Evolutionary conservation across 2,888 invertebrate genomes (phyloP).

Genomic region (Melikaiella ostensackeni): DNA sequence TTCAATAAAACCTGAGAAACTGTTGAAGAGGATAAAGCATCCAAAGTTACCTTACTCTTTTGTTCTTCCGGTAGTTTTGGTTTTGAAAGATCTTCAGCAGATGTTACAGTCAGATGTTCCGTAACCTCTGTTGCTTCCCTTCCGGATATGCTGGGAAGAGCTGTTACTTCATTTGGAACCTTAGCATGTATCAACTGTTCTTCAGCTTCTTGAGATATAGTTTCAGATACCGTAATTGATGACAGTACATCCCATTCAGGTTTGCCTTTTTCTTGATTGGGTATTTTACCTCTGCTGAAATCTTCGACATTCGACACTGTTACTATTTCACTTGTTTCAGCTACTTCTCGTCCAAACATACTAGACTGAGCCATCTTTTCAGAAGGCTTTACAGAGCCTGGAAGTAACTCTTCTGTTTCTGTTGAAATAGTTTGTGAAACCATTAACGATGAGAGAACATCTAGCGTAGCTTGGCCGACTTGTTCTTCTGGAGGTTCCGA

Average conservation of each 20-base stretch:
- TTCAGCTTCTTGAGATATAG: conserved; percentile 62
- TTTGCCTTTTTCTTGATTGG: conserved; percentile 63
- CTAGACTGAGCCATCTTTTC: conserved; percentile 71
- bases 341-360: conserved; percentile 69
- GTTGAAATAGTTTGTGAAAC: conserved; percentile 56
- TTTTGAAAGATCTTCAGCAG: conserved; percentile 60
- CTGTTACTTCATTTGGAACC: conserved; percentile 70
- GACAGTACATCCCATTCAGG: conserved; percentile 64
- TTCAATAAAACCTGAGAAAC: conserved; percentile 59
- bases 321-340: conserved; percentile 64
- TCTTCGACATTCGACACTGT: conserved; percentile 60
- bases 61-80: conserved; percentile 58
- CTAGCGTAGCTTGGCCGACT: conserved; percentile 43
- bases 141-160: conserved; percentile 70
- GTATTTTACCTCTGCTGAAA: conserved; percentile 60
- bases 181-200: conserved; percentile 51
- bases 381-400: conserved; percentile 58
- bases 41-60: conserved; percentile 56
- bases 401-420: conserved; percentile 57
- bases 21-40: conserved; percentile 59
- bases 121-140: conserved; percentile 69
- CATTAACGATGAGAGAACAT: conserved; percentile 46
- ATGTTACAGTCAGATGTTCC: conserved; percentile 61
- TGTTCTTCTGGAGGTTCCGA: conserved; percentile 56
- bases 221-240: conserved; percentile 63